Percentiles rank a stretch among this genome's conserved stretches.
Conservation (phyloP, 2,113 vertebrate species). For the Petroica traversi region DNA sequence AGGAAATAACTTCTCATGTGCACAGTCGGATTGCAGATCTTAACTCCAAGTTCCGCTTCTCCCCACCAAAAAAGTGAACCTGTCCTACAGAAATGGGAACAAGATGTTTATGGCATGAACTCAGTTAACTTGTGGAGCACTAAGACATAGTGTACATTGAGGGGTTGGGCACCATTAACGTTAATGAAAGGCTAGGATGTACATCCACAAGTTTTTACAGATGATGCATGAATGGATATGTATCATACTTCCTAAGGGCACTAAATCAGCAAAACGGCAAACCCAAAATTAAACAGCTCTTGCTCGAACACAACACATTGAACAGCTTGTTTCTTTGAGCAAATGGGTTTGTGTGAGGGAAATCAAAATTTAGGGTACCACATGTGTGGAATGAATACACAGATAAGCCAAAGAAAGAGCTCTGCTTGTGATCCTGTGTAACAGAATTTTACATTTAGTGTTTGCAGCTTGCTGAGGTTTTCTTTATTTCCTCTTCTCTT, state of each 20-base stretch:
- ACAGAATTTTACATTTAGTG: background rate
- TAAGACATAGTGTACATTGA: slow-evolving; percentile 39
- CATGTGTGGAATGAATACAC: background rate
- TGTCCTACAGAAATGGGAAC: background rate
- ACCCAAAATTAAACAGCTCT: slow-evolving; percentile 2
- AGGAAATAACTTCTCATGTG: background rate
- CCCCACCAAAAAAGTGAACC: background rate
- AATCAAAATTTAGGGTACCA: background rate
- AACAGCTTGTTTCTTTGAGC: background rate
- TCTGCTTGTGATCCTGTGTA: background rate
- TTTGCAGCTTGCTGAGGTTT: background rate
- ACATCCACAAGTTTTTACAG: slow-evolving; percentile 53
- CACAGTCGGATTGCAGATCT: background rate
- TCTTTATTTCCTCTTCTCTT: background rate
- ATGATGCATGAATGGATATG: slow-evolving; percentile 50
- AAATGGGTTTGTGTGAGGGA: background rate
- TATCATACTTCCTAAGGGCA: slow-evolving; percentile 54
- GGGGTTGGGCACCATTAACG: slow-evolving; percentile 47
- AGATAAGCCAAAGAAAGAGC: background rate
- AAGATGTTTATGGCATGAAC: background rate
- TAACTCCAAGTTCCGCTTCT: background rate
- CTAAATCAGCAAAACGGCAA: slow-evolving; percentile 26
- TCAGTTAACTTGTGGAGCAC: background rate
- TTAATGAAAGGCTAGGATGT: slow-evolving; percentile 61
- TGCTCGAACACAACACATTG: background rate